phyloP scores from a whole-genome alignment of 2,113 vertebrate genomes.

The Hyla sarda region DNA sequence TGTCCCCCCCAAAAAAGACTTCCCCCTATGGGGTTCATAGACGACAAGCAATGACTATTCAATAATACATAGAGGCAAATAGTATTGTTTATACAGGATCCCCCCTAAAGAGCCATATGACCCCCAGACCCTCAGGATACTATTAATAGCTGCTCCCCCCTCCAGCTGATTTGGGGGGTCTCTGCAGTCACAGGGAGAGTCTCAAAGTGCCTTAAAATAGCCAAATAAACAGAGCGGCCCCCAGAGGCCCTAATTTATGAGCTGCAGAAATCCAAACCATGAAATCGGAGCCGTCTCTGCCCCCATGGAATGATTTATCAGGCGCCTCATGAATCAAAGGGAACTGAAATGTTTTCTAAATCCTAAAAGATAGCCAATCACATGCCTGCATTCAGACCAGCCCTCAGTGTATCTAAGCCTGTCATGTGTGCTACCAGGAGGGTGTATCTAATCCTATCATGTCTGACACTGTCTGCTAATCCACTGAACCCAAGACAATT shows the following conservation, averaged over 20 bases:
- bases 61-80: background rate
- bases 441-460: background rate
- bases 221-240: background rate
- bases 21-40: no score
- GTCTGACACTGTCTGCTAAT: background rate
- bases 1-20: no score
- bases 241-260: constrained; percentile 2
- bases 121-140: no score
- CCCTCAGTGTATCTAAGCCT: background rate
- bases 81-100: background rate
- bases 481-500: no score
- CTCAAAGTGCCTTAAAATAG: constrained; percentile 12
- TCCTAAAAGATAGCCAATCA: no score
- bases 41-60: no score
- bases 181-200: background rate
- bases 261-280: background rate
- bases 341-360: constrained; percentile 26
- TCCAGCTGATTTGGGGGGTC: constrained; percentile 13
- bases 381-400: background rate
- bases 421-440: background rate
- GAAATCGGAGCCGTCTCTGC: background rate
- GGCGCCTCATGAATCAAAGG: constrained; percentile 14
- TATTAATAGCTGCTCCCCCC: no score
- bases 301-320: constrained; percentile 10
- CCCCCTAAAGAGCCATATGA: no score